Percentiles rank a stretch among this genome's conserved stretches.
Evolutionary conservation across 2,797 vertebrate species (phyloP).

Genomic region (Caiman crocodilus): DNA sequence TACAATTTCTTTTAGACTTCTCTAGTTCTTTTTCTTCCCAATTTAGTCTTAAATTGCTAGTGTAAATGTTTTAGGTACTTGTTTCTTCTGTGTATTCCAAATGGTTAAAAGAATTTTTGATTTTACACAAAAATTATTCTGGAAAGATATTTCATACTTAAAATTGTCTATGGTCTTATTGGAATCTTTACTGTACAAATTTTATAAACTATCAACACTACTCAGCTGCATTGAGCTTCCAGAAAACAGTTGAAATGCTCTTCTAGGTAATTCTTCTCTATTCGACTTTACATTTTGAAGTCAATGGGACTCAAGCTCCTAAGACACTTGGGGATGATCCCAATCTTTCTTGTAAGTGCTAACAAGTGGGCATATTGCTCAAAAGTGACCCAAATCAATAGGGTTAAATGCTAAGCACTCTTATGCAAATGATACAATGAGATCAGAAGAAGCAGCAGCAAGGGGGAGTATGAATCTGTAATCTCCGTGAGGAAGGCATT

Average conservation of each 20-base stretch:
- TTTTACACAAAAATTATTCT: not conserved
- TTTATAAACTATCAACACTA: not conserved
- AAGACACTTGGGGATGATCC: not conserved
- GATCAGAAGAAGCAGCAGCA: no score
- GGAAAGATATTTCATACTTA: not conserved
- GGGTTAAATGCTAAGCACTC: no score
- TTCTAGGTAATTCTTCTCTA: not conserved
- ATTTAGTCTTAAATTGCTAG: not conserved
- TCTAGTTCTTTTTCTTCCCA: not conserved
- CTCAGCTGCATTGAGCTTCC: not conserved
- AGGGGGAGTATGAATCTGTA: no score
- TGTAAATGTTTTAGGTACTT: not conserved
- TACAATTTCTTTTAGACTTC: constrained; percentile 16
- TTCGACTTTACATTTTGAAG: not conserved
- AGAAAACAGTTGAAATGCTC: not conserved
- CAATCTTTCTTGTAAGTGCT: no score
- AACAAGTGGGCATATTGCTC: no score
- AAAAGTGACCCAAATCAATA: no score
- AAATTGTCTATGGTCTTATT: not conserved
- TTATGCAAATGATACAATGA: no score
- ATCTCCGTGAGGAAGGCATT: no score
- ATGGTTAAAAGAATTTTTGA: not conserved
- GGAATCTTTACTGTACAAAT: not conserved
- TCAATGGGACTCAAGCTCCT: not conserved
- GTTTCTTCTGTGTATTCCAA: constrained; percentile 44